Evolutionary conservation across 2,888 invertebrate genomes (phyloP), one percentile per base, ranked within the genome.

Genomic region (Epirrita christyi): DNA sequence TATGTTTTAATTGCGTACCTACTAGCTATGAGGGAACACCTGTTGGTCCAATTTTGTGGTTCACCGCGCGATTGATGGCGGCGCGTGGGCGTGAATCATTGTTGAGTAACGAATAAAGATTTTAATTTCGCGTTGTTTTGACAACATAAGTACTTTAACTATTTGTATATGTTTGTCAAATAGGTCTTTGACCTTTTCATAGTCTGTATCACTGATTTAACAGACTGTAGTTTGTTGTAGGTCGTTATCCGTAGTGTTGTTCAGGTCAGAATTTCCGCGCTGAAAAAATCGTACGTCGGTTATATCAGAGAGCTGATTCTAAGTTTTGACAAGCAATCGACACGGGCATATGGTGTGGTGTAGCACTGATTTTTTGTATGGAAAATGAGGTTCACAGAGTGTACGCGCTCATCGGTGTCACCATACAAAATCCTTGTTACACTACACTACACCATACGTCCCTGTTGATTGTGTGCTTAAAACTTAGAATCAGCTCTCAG

Each of bases 21-120:
- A 21, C 21, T 21, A 21, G 42, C 41, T 28, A 59, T 29, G 44
- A 34, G 9, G 15, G 45, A 55, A 52, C 59, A 62, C 55, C 55
- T 65, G 63, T 61, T 65, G 63, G 38, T 61, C 51, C 36, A 55
- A 59, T 54, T 56, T 53, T 38, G 27, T 34, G 52, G 51, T 54
- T 63, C 54, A 51, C 7, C 38, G 46, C n/a, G n/a, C n/a, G n/a
- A n/a, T n/a, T n/a, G 34, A 49, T 51, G 36, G 48, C 32, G 55
- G 2, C 21, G 43, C 21, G 15, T n/a, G n/a, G n/a, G 46, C 52
- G 43, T 51, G 55, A 59, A 46, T 64, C 56, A 44, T 42, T 34
- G 55, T 46, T 40, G 40, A 13, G 44, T 38, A 50, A 46, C 21
- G 15, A 43, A 46, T 27, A 46, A 32, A 45, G 15, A 54, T 49